Evolutionary conservation across 2,888 invertebrate genomes (phyloP).

Genomic region (Unio pictorum): DNA sequence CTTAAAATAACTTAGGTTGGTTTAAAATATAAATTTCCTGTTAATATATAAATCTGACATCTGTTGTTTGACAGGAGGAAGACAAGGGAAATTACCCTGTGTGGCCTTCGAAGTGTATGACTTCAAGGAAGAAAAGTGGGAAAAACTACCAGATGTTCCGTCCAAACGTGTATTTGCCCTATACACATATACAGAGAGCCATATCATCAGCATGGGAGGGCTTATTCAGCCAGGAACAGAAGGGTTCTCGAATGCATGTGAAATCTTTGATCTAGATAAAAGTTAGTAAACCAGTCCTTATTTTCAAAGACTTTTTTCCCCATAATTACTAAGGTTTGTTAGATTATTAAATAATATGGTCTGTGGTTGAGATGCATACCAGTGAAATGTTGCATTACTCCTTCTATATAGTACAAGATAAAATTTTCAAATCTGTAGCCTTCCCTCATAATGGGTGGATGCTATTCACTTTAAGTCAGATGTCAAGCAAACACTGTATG

Average conservation of each 20-base stretch:
- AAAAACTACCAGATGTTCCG: constrained; percentile 60
- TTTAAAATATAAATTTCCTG: too few relatives aligned
- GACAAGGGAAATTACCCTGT: constrained; percentile 66
- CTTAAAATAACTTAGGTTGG: too few relatives aligned
- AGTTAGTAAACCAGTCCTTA: constrained; percentile 35
- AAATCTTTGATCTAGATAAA: constrained; percentile 64
- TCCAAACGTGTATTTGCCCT: constrained; percentile 68
- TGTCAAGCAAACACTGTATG: too few relatives aligned
- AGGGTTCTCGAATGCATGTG: constrained; percentile 65
- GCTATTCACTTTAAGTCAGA: too few relatives aligned
- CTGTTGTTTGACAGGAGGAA: constrained; percentile 55
- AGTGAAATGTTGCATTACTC: too few relatives aligned
- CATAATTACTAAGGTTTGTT: background rate
- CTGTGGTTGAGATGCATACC: too few relatives aligned
- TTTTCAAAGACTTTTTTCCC: background rate
- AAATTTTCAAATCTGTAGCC: too few relatives aligned
- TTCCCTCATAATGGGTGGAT: too few relatives aligned
- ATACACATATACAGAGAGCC: constrained; percentile 57
- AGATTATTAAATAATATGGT: background rate
- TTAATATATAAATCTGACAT: background rate
- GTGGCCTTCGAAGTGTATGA: constrained; percentile 66
- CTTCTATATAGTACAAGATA: too few relatives aligned
- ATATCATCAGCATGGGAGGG: constrained; percentile 68
- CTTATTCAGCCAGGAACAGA: constrained; percentile 62
- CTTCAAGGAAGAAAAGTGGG: constrained; percentile 63